Evolutionary conservation across 2,888 invertebrate species (phyloP).

Genomic region (Hartigia nigra): DNA sequence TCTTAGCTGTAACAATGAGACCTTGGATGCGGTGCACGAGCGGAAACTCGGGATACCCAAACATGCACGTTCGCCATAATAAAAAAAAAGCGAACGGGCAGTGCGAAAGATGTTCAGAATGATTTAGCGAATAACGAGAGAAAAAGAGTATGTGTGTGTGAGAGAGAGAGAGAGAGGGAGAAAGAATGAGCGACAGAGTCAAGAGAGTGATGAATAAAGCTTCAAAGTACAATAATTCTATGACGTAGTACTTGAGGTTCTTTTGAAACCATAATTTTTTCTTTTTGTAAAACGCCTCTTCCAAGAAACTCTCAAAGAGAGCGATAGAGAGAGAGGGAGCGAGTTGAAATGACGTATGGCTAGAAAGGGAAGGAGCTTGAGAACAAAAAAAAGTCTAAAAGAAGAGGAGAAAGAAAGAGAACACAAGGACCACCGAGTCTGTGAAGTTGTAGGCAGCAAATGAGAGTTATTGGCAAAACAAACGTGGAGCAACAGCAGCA

Average conservation of each 20-base stretch:
- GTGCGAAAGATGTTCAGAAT: not conserved
- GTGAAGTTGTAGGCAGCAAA: not conserved
- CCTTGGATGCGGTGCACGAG: not conserved
- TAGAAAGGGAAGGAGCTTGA: not conserved
- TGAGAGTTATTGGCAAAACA: not conserved
- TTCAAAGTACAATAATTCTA: not conserved
- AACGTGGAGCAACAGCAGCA: not conserved
- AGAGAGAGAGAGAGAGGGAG: conserved; percentile 15
- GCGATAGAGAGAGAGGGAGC: too few species aligned
- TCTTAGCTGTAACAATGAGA: not conserved
- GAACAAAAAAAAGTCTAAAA: not conserved
- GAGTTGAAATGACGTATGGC: too few species aligned
- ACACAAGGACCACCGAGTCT: not conserved
- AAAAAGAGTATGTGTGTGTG: conserved; percentile 15
- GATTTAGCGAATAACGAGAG: conserved; percentile 11
- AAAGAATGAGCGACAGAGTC: not conserved
- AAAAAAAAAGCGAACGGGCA: not conserved
- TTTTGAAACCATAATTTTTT: not conserved
- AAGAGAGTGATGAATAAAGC: conserved; percentile 1
- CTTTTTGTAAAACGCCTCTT: not conserved
- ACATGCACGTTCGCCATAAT: not conserved
- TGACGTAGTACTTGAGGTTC: not conserved
- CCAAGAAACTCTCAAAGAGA: not conserved
- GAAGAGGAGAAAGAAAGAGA: not conserved
- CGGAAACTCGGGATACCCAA: not conserved